Base-by-base conservation (phyloP, 37 sponge, comb jelly and placozoan genomes). In the Spongilla lacustris region DNA sequence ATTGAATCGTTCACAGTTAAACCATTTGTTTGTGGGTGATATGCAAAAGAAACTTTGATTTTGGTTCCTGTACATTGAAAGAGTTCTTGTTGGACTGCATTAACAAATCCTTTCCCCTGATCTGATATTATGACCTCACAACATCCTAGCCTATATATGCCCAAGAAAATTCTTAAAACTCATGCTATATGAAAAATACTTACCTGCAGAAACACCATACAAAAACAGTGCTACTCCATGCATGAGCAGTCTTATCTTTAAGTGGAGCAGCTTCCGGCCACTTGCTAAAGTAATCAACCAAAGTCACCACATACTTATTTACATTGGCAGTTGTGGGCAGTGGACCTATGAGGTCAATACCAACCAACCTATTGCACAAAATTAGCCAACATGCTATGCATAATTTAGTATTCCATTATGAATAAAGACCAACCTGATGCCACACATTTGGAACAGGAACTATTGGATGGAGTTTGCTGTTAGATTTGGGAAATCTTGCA, bases 81-180 rank as follows among this genome's bases (percentile, higher is more conserved):
- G 37, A 83, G 33, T 27, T 83, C 74, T 26, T 83, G 36, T 32
- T 83, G 71, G 19, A 83, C 37, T n/a, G 26, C n/a, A 38, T 83
- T 83, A 35, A 83, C 74, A 48, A 83, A 83, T 73, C 71, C 84
- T 34, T 74, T 70, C 34, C 84, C 84, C 74, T 85, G 85, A 50
- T 85, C 77, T 67, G 58, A 68, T 26, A 79, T 78, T 22, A 85
- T 28, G 24, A 85, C 35, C 21, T 77, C 30, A 30, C 69, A 27
- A 31, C 85, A 76, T 23, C 85, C 85, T 74, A 83, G 76, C 28
- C 75, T 79, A 49, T 46, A 46, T 4, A 46, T 12, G 6, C 4
- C 6, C 5, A 27, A 12, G 71, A 22, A 66, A 69, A 69, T 28
- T 46, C 46, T 46, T 46, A 46, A 46, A 46, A 46, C 8, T 46